Percentiles rank a stretch among this genome's conserved stretches.
phyloP scores from a whole-genome alignment of 1,140 invertebrate species.

The Nasonia vitripennis region DNA sequence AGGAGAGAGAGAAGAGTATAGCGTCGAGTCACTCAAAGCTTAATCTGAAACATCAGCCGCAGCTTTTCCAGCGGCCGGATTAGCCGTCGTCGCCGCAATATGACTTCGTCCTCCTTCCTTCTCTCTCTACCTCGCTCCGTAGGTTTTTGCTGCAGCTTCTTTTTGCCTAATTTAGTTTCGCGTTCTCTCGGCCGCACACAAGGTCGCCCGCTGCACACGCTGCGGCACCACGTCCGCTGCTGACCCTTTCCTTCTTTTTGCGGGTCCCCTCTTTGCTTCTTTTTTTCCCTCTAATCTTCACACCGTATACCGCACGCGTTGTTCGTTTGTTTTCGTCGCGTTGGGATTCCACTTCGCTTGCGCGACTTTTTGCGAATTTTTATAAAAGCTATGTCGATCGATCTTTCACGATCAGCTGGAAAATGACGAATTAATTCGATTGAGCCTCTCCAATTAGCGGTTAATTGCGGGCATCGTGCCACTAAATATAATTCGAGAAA shows the following conservation, averaged over 20 bases:
- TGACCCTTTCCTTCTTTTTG: background rate
- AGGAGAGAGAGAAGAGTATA: background rate
- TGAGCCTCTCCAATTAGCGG: background rate
- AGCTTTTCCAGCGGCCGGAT: background rate
- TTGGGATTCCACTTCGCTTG: slow-evolving; percentile 4
- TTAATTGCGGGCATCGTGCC: background rate
- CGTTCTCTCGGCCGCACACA: background rate
- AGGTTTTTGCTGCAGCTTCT: background rate
- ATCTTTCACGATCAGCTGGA: background rate
- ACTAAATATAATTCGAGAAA: background rate
- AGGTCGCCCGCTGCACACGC: background rate
- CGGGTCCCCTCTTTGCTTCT: background rate
- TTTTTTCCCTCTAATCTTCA: background rate
- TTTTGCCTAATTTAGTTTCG: background rate
- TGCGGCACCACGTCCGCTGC: background rate
- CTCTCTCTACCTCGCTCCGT: background rate
- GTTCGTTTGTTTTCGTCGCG: slow-evolving; percentile 30
- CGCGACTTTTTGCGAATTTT: background rate
- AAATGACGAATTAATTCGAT: background rate
- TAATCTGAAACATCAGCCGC: background rate
- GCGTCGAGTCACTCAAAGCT: slow-evolving; percentile 2
- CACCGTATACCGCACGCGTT: slow-evolving; percentile 17
- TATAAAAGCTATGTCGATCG: background rate
- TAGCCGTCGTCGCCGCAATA: background rate
- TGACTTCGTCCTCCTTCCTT: slow-evolving; percentile 1